Evolutionary conservation across 2,888 invertebrate genomes (phyloP).

Genomic region (Aphodius granarius): DNA sequence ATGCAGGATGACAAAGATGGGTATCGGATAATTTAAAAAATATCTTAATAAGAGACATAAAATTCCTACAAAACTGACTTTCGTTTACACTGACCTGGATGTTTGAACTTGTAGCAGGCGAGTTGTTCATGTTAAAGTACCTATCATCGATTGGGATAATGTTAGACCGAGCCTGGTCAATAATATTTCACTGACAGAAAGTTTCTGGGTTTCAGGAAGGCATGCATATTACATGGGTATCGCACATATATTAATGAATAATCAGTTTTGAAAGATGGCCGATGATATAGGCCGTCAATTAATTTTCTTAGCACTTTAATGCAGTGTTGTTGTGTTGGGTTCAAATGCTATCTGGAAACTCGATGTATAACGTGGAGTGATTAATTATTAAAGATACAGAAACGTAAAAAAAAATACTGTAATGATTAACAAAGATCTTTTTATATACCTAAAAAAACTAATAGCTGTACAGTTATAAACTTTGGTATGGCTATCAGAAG

Average conservation of each 20-base stretch:
- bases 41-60: neutral
- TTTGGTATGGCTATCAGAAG: too few relatives aligned
- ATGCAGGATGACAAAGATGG: neutral
- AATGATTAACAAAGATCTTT: too few relatives aligned
- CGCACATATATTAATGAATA: neutral
- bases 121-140: neutral
- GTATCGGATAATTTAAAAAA: neutral
- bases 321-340: too few relatives aligned
- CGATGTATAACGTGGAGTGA: too few relatives aligned
- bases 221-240: neutral
- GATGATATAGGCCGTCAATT: too few relatives aligned
- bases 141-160: neutral
- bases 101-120: neutral
- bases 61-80: neutral
- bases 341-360: too few relatives aligned
- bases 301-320: too few relatives aligned
- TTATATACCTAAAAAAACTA: too few relatives aligned
- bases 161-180: neutral
- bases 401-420: too few relatives aligned
- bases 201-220: neutral
- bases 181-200: neutral
- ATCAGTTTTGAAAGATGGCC: too few relatives aligned
- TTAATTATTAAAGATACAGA: too few relatives aligned
- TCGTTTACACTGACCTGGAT: neutral
- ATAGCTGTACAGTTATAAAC: too few relatives aligned